Percentiles rank a stretch among this genome's conserved stretches.
Conservation (phyloP, 2,888 invertebrate genomes). For the Synanthedon formicaeformis region DNA sequence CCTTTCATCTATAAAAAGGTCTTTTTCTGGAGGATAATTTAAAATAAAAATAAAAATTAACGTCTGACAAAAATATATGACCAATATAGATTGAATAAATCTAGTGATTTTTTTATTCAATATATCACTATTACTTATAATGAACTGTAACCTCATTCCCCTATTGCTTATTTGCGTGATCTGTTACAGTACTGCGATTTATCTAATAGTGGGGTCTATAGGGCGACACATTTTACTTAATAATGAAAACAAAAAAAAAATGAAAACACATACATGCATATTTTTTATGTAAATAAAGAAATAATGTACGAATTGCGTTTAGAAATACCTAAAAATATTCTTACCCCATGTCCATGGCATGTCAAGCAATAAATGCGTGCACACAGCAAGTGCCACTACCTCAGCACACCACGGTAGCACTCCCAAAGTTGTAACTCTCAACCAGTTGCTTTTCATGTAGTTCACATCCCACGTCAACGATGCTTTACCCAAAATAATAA, state of each 20-base stretch:
- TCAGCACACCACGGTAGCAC: slow-evolving; percentile 48
- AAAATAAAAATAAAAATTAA: too few relatives aligned
- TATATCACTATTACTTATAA: too few relatives aligned
- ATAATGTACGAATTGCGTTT: not conserved
- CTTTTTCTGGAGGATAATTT: too few relatives aligned
- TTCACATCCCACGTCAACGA: slow-evolving; percentile 46
- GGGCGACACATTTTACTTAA: too few relatives aligned
- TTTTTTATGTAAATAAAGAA: not conserved
- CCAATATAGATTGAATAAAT: too few relatives aligned
- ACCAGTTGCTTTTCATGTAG: slow-evolving; percentile 48
- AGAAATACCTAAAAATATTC: slow-evolving; percentile 1
- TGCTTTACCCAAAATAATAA: slow-evolving; percentile 54
- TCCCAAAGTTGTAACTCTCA: slow-evolving; percentile 38
- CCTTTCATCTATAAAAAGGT: too few relatives aligned
- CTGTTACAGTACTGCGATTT: too few relatives aligned
- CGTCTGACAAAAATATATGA: too few relatives aligned
- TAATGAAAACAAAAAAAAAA: not conserved
- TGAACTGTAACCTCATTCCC: too few relatives aligned
- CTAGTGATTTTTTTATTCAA: too few relatives aligned
- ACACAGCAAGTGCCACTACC: slow-evolving; percentile 35
- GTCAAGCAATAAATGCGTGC: slow-evolving; percentile 36
- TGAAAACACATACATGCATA: not conserved
- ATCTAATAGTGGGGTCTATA: too few relatives aligned
- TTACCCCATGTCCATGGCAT: slow-evolving; percentile 60
- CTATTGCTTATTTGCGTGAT: too few relatives aligned